Percentiles rank a stretch among this genome's conserved stretches.
These are phyloP conservation scores for Semnopithecus entellus DNA, from an alignment of 2,113 vertebrate genomes.

Conservation along the genomic window DNA sequence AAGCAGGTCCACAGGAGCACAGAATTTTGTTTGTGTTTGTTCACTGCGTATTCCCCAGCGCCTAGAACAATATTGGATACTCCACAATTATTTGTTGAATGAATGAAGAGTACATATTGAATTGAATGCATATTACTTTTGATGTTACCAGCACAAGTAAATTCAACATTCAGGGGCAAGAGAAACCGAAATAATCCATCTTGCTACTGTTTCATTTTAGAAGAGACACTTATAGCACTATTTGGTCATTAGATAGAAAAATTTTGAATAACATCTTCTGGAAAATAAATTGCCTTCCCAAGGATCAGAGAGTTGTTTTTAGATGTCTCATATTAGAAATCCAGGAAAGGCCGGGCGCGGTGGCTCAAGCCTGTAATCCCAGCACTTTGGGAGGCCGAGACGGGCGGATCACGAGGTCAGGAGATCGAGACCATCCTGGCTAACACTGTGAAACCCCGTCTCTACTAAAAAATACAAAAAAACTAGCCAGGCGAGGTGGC, in stretches of 20 bases:
- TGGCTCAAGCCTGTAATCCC: too few relatives aligned
- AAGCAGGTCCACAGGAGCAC: neutral
- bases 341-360: neutral
- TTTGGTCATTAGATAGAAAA: constrained; percentile 39
- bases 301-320: neutral
- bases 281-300: constrained; percentile 8
- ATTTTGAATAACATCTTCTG: constrained; percentile 11
- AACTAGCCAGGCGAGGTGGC: too few relatives aligned
- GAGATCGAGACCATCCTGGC: too few relatives aligned
- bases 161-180: neutral
- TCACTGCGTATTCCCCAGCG: neutral
- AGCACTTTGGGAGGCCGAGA: too few relatives aligned
- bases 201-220: constrained; percentile 21
- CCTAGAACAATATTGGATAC: neutral
- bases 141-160: neutral
- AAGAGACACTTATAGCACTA: constrained; percentile 42
- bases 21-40: neutral
- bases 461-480: too few relatives aligned
- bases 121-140: neutral
- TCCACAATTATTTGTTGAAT: neutral
- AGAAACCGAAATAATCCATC: neutral
- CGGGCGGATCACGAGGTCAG: too few relatives aligned
- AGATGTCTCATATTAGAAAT: constrained; percentile 6
- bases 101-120: neutral
- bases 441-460: too few relatives aligned